phyloP scores from a whole-genome alignment of 2,113 vertebrate species.

The Prolemur simus region DNA sequence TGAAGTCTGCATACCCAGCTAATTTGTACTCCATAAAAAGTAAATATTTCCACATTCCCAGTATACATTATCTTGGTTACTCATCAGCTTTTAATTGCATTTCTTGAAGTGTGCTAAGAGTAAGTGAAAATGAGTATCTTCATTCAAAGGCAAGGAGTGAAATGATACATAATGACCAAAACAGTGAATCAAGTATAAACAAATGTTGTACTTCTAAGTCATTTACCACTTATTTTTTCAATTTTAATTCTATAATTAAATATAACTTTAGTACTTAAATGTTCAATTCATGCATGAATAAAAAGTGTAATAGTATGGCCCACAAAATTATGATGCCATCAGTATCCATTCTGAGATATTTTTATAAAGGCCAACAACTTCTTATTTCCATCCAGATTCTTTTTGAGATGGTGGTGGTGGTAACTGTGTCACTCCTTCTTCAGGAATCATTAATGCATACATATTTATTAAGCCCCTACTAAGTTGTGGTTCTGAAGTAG shows the following conservation, averaged over 20 bases:
- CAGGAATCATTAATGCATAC: neutral
- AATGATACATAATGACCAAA: conserved; percentile 57
- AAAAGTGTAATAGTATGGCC: neutral
- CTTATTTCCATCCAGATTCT: neutral
- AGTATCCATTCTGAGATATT: neutral
- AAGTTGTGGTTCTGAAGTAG: neutral
- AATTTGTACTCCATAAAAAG: conserved; percentile 25
- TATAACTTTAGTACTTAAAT: conserved; percentile 44
- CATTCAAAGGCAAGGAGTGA: conserved; percentile 43
- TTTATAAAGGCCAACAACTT: neutral
- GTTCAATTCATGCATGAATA: neutral
- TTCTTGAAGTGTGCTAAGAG: conserved; percentile 53
- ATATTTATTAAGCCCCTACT: neutral
- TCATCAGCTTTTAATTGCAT: conserved; percentile 59
- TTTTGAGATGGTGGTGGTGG: neutral
- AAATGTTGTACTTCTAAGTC: conserved; percentile 40
- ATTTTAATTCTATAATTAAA: conserved; percentile 13
- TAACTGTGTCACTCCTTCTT: neutral
- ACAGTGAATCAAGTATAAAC: conserved; percentile 14
- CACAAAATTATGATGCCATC: neutral
- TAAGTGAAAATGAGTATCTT: conserved; percentile 49
- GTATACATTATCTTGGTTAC: neutral
- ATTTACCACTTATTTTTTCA: neutral
- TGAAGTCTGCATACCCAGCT: neutral
- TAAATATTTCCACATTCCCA: conserved; percentile 29